Conservation (phyloP, 2,797 vertebrate species). For the Setipinna tenuifilis region DNA sequence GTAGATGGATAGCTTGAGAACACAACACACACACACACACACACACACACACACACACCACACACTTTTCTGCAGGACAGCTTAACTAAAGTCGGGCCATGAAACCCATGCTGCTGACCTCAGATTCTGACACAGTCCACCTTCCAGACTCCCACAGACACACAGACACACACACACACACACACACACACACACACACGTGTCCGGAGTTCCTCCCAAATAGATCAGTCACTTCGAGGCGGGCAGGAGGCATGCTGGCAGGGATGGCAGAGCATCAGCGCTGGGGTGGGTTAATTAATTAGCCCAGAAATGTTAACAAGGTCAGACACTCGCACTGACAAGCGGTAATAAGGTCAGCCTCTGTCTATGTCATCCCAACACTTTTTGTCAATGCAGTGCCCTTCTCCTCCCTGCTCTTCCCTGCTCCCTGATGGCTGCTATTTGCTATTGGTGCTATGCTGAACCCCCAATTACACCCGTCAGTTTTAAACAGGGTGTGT, state of each 20-base stretch:
- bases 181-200: too few relatives aligned
- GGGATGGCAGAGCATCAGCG: slow-evolving; percentile 58
- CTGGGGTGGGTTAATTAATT: slow-evolving; percentile 79
- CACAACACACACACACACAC: slow-evolving; percentile 30
- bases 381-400: slow-evolving; percentile 60
- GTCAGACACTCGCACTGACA: neutral
- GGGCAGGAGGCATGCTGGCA: slow-evolving; percentile 44
- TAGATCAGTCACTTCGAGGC: neutral
- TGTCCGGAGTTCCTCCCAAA: too few relatives aligned
- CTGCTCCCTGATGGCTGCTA: slow-evolving; percentile 34
- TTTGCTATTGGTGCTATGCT: slow-evolving; percentile 38
- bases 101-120: slow-evolving; percentile 65
- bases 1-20: too few relatives aligned
- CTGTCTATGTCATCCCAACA: slow-evolving; percentile 47
- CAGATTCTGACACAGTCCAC: slow-evolving; percentile 54
- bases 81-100: slow-evolving; percentile 64
- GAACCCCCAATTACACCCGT: slow-evolving; percentile 2
- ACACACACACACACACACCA: neutral
- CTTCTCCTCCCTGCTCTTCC: slow-evolving; percentile 42
- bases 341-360: slow-evolving; percentile 41
- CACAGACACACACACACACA: too few relatives aligned
- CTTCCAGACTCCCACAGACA: slow-evolving; percentile 27
- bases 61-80: slow-evolving; percentile 64
- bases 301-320: slow-evolving; percentile 67
- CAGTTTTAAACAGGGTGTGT: neutral